Conservation (phyloP, 2,888 invertebrate species). For the Lutraria lutraria region DNA sequence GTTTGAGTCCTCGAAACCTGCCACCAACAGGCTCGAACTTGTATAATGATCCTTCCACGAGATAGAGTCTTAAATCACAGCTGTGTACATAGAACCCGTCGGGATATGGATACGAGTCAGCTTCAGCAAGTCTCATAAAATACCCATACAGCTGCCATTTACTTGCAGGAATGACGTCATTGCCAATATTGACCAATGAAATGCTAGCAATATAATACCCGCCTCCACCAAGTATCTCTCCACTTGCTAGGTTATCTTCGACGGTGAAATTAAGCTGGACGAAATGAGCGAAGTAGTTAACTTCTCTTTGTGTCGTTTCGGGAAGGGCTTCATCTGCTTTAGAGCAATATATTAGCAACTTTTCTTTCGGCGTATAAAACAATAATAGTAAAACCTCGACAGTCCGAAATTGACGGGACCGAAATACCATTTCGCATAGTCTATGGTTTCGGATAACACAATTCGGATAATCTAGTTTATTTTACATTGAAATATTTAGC, state of each 20-base stretch:
- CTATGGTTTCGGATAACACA: too few relatives aligned
- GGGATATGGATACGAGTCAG: constrained; percentile 55
- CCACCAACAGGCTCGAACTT: constrained; percentile 56
- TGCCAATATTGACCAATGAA: constrained; percentile 74
- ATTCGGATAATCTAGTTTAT: too few relatives aligned
- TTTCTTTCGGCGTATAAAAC: too few relatives aligned
- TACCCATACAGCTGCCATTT: constrained; percentile 74
- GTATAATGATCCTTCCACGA: constrained; percentile 75
- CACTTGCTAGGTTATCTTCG: constrained; percentile 55
- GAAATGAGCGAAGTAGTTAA: constrained; percentile 54
- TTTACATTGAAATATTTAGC: too few relatives aligned
- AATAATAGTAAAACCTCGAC: too few relatives aligned
- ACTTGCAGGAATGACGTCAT: constrained; percentile 56
- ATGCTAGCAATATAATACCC: constrained; percentile 62
- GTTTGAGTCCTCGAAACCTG: constrained; percentile 56
- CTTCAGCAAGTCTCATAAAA: constrained; percentile 48
- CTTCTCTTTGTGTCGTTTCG: constrained; percentile 51
- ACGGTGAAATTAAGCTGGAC: constrained; percentile 53
- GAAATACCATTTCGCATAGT: too few relatives aligned
- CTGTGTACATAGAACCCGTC: constrained; percentile 55
- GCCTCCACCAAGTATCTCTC: constrained; percentile 33
- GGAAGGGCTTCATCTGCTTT: constrained; percentile 47
- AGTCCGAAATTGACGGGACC: too few relatives aligned
- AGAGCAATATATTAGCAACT: neutral
- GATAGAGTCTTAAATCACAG: constrained; percentile 62